Base-by-base conservation (phyloP, 2,888 invertebrate species). In the Trachelus tabidus region DNA sequence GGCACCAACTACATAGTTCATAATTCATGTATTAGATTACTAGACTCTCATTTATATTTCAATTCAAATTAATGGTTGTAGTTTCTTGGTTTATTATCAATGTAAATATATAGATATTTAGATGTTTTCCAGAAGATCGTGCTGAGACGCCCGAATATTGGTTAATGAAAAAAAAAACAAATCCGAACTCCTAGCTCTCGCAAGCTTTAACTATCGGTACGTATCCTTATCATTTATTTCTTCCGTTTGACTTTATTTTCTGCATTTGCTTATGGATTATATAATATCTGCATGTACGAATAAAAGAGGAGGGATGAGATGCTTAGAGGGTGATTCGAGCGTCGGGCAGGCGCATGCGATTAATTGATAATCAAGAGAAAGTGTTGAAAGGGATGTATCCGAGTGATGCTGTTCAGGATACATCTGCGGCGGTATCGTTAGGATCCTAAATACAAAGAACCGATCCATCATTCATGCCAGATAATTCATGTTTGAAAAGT, bases 341-440 rank as follows among this genome's bases (percentile, higher is more conserved):
- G 23, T 56, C 56, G 56, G 23, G 56, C 23, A 56, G 56, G 56
- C 56, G 88, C 87, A 89, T 85, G 87, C 86, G 86, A 84, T 89
- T 85, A 87, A 90, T 90, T 90, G 90, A 90, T 90, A 90, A 89
- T 90, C 89, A 88, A 85, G 85, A 87, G 87, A 89, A 89, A 90
- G 89, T 89, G 89, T 88, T 87, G 86, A 88, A 88, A 86, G 89
- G 88, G 87, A 84, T 85, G 85, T 23, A 56, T 56, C 56, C 56
- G 23, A 56, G 56, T 23, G 56, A 56, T 56, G 56, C 56, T 56
- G 56, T 56, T 2, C 82, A 81, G 84, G 88, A 87, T 89, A 89
- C 90, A 90, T 90, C 90, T 90, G 90, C 89, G 87, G 87, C 56
- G 87, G 89, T 89, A 90, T 90, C 89, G 88, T 89, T 88, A 87